A percentile compares a stretch with the other conserved stretches of the same genome.
phyloP scores from a whole-genome alignment of 2,888 invertebrate species.

The Lingula anatina region DNA sequence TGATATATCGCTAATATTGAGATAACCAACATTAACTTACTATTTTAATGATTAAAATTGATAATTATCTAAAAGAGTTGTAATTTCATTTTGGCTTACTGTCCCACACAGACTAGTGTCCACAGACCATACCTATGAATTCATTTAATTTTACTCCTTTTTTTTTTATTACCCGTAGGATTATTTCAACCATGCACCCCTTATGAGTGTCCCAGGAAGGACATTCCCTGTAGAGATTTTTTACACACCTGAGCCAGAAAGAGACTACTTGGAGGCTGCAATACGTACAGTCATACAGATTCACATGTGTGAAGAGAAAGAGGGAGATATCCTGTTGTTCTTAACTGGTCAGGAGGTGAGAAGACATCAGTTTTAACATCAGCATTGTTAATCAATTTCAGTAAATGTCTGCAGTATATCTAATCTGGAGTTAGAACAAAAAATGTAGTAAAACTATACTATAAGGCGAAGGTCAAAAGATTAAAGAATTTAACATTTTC shows the following conservation, averaged over 20 bases:
- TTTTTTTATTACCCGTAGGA: conserved; percentile 63
- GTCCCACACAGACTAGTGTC: neutral
- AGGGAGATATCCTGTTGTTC: conserved; percentile 89
- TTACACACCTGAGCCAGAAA: conserved; percentile 97
- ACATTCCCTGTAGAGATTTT: conserved; percentile 97
- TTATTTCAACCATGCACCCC: conserved; percentile 93
- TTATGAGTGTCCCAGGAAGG: conserved; percentile 97
- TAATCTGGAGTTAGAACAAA: too few species aligned
- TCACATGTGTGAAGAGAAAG: conserved; percentile 69
- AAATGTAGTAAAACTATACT: too few species aligned
- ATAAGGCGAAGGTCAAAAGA: too few species aligned
- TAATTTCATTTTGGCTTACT: too few species aligned
- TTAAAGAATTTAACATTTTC: too few species aligned
- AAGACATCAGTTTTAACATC: neutral
- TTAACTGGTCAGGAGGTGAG: conserved; percentile 69
- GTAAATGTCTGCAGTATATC: too few species aligned
- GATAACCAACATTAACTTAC: neutral
- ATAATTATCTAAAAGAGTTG: too few species aligned
- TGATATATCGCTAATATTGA: neutral
- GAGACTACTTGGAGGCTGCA: conserved; percentile 96
- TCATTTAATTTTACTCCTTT: conserved; percentile 1
- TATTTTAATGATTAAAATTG: neutral
- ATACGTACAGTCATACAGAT: conserved; percentile 96
- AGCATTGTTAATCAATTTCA: too few species aligned
- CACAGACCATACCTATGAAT: neutral